Conservation (phyloP, 2,113 vertebrate genomes). For the Campylorhamphus procurvoides region DNA sequence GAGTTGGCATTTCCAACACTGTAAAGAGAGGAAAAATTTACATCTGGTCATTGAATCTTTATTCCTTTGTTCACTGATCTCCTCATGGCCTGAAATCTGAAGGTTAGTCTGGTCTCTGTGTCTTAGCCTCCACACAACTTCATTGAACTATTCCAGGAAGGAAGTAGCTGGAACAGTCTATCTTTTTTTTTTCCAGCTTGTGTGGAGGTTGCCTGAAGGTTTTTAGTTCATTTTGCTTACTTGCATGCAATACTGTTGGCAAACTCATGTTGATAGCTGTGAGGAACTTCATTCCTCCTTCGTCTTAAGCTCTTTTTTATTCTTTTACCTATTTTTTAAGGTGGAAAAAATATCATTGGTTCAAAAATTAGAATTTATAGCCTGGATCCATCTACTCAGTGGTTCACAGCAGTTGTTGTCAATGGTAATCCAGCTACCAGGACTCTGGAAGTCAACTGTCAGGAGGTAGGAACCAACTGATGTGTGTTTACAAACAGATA, state of each 20-base stretch:
- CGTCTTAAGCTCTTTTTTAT: not conserved
- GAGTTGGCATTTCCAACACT: not conserved
- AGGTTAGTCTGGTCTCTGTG: not conserved
- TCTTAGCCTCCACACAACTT: not conserved
- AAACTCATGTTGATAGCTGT: not conserved
- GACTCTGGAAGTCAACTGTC: conserved; percentile 79
- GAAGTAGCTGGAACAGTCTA: not conserved
- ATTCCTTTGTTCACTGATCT: not conserved
- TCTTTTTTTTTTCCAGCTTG: not conserved
- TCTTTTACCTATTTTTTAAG: conserved; percentile 29
- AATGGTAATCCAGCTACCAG: conserved; percentile 75
- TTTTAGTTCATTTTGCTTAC: not conserved
- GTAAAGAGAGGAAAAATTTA: not conserved
- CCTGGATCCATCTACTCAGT: conserved; percentile 79
- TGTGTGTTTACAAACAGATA: not conserved
- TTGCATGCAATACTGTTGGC: not conserved
- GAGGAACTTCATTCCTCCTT: not conserved
- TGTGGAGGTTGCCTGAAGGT: not conserved
- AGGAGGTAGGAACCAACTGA: conserved; percentile 72
- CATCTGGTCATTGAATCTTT: not conserved
- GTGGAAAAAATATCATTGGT: conserved; percentile 79
- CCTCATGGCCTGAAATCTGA: not conserved
- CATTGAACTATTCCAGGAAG: not conserved
- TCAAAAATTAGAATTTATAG: conserved; percentile 82
- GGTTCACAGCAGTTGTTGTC: conserved; percentile 80